Evolutionary conservation across 2,888 invertebrate species (phyloP).

Genomic region (Seira musarum): DNA sequence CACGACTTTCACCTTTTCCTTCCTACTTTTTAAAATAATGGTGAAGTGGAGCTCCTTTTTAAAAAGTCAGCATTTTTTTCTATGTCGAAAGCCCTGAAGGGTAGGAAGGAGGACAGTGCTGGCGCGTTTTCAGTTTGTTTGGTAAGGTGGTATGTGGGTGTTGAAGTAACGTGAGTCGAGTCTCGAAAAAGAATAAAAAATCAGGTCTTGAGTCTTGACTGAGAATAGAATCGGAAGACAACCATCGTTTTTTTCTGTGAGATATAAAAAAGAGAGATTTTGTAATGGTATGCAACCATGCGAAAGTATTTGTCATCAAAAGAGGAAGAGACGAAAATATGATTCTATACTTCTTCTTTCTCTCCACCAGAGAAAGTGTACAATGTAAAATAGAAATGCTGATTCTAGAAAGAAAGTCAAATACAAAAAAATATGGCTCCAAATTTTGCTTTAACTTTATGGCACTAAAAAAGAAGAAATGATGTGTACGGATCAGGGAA

Average conservation of each 20-base stretch:
- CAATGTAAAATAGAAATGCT: no score
- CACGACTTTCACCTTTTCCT: no score
- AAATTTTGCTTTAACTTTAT: no score
- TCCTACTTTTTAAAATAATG: no score
- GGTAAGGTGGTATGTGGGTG: not conserved
- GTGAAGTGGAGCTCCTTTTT: no score
- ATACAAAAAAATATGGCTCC: not conserved
- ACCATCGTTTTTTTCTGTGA: slow-evolving; percentile 13
- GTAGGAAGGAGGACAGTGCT: no score
- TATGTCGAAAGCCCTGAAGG: no score
- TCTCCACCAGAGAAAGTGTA: no score
- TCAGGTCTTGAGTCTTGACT: not conserved
- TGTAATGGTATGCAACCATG: slow-evolving; percentile 47
- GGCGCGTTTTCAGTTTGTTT: no score
- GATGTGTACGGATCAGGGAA: no score
- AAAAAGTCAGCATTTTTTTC: no score
- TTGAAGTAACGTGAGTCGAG: slow-evolving; percentile 4
- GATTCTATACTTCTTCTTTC: not conserved
- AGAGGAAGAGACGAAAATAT: slow-evolving; percentile 27
- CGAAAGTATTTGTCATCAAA: slow-evolving; percentile 53
- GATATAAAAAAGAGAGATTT: slow-evolving; percentile 15
- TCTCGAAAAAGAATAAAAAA: slow-evolving; percentile 4
- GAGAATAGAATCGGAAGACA: slow-evolving; percentile 27
- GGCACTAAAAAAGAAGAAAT: no score
- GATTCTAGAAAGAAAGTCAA: slow-evolving; percentile 7